These are phyloP conservation scores for Aegithalos caudatus DNA, from an alignment of 2,113 vertebrate genomes.

Conservation along the genomic window DNA sequence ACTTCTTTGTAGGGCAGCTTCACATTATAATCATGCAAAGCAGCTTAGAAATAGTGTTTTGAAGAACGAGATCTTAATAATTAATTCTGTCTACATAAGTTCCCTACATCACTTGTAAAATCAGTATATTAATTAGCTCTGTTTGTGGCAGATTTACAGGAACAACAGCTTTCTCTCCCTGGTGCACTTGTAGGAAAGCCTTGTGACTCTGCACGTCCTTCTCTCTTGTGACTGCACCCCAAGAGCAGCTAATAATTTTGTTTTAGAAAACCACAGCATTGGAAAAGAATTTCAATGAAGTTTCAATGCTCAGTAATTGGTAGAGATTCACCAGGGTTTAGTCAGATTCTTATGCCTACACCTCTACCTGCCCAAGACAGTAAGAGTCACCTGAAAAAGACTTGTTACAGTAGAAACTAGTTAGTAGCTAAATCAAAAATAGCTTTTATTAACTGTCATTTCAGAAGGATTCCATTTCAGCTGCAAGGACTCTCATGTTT, in stretches of 20 bases:
- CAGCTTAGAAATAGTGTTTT: slow-evolving; percentile 1
- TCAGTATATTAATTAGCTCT: not conserved
- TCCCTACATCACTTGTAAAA: not conserved
- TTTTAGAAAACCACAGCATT: not conserved
- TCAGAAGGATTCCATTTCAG: slow-evolving; percentile 18
- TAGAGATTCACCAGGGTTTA: not conserved
- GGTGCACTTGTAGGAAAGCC: not conserved
- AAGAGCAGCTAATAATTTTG: not conserved
- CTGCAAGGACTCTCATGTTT: slow-evolving; percentile 26
- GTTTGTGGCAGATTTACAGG: slow-evolving; percentile 21
- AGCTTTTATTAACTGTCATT: slow-evolving; percentile 31
- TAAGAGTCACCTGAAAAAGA: not conserved
- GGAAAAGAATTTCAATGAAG: not conserved
- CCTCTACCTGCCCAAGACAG: not conserved
- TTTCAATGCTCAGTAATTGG: not conserved
- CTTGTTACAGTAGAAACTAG: not conserved
- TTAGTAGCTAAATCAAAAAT: slow-evolving; percentile 2
- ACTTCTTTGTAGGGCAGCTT: slow-evolving; percentile 8
- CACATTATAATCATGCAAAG: not conserved
- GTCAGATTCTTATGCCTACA: not conserved
- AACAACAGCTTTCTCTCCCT: not conserved
- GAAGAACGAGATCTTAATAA: slow-evolving; percentile 42
- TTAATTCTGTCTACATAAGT: slow-evolving; percentile 24
- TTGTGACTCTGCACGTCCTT: not conserved
- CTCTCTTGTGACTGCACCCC: not conserved